Evolutionary conservation across 2,797 vertebrate genomes (phyloP), one percentile per base, ranked within the genome.

Genomic region (Scolopax rusticola): DNA sequence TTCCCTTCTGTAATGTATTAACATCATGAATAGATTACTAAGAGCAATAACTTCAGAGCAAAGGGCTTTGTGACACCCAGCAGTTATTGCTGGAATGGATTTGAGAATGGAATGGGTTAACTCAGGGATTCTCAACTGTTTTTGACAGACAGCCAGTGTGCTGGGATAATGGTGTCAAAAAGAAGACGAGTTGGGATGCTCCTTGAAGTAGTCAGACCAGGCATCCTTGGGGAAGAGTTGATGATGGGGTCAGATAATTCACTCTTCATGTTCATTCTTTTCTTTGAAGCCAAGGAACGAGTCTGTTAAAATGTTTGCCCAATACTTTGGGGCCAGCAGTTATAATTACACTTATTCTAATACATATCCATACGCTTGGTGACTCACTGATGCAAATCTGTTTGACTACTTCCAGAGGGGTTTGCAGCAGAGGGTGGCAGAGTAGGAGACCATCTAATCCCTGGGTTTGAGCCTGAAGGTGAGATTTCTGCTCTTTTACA

Each of bases 221-320:
- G 41, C 56, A 51, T 87, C 78, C 91, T 92, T 86, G 57, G 89
- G 76, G 92, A 95, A 70, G 77, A 73, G 54, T 40, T 80, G 69
- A 83, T 90, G 71, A 61, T 81, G 54, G 63, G 71, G 87, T 90
- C 92, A 73, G 53, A 53, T 83, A 88, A 94, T 90, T 96, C 82
- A 74, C 45, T 97, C 90, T 84, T 69, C 6, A 2, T 86, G 78
- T 93, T 94, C 92, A 67, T 92, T 91, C 75, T 85, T 89, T 84
- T 94, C 73, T 94, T 95, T 85, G 81, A 84, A 97, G 84, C 80
- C 79, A 84, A 87, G 45, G 41, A 93, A 78, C 77, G 61, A 89
- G 90, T 88, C 84, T 90, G 43, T 84, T 96, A 92, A 96, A 96
- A 80, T 83, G 89, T 91, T 97, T 90, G 86, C 86, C 84, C 92